Evolutionary conservation across 92 coral and sea anemone species (phyloP), one percentile per base, ranked within the genome.

Genomic region (Siderastrea radians): DNA sequence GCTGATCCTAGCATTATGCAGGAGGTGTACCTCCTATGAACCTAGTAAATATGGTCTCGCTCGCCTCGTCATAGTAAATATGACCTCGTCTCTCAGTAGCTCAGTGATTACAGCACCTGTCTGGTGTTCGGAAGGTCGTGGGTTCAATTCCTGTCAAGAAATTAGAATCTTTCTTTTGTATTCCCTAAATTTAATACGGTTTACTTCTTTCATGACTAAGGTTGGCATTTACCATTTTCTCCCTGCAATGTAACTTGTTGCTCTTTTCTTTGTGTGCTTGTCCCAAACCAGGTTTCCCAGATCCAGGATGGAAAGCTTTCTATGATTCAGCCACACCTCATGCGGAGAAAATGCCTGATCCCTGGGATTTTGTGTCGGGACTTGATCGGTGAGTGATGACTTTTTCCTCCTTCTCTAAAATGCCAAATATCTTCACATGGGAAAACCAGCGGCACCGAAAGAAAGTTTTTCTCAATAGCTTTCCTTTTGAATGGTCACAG

Each of bases 241-340:
- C 61, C 38, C 38, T 26, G 38, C 38, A 0, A 26, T 26, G 38
- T 26, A 61, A 19, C 66, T 14, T 6, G 2, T 47, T 15, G 15
- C 2, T 49, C 6, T 1, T 47, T 71, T 16, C 54, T 1, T 72
- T 49, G 9, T 19, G 5, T 52, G 43, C 2, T 77, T 4, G 14
- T 43, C 38, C 45, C 5, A 16, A 73, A 5, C 53, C 69, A 98
- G 99, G 88, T 75, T 85, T 98, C 71, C 88, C 79, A 12, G 94
- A 96, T 65, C 93, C 95, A 43, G 98, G 99, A 9, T 98, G 99
- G 99, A 96, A 98, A 68, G 76, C 72, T 19, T 98, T 96, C 77
- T 98, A 98, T 80, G 99, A 98, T 87, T 98, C 99, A 7, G 91
- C 97, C 2, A 92, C 98, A 15, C 99, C 99, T 52, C 94, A 97